phyloP scores from a whole-genome alignment of 2,888 invertebrate species.

The Yponomeuta malinellus region DNA sequence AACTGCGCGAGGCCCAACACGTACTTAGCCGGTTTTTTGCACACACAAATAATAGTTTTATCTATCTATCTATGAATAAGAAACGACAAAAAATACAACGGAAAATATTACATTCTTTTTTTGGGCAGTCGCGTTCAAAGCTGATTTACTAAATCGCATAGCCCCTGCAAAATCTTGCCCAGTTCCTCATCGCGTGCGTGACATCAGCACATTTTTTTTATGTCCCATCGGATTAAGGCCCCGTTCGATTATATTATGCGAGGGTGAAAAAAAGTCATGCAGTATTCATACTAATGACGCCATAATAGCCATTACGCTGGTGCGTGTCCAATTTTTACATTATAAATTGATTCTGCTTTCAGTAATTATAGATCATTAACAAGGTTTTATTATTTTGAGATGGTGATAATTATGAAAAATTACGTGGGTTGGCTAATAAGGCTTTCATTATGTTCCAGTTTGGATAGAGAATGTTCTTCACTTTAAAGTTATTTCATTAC shows the following conservation, averaged over 20 bases:
- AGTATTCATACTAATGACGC: slow-evolving; percentile 21
- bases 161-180: not conserved
- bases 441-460: not conserved
- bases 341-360: slow-evolving; percentile 12
- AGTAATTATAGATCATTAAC: slow-evolving; percentile 1
- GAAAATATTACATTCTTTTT: no score
- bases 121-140: no score
- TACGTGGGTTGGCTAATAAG: not conserved
- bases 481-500: not conserved
- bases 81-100: no score
- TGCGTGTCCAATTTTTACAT: slow-evolving; percentile 16
- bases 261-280: slow-evolving; percentile 28
- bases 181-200: slow-evolving; percentile 33
- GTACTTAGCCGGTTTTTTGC: no score
- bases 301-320: slow-evolving; percentile 19
- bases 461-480: not conserved
- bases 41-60: no score
- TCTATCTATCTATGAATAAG: no score
- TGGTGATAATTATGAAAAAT: not conserved
- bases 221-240: slow-evolving; percentile 38
- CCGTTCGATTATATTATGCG: slow-evolving; percentile 16
- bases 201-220: slow-evolving; percentile 47
- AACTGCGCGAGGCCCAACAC: no score
- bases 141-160: no score
- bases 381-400: not conserved